Evolutionary conservation across 2,113 vertebrate genomes (phyloP), one percentile per base, ranked within the genome.

Genomic region (Echinops telfairi): DNA sequence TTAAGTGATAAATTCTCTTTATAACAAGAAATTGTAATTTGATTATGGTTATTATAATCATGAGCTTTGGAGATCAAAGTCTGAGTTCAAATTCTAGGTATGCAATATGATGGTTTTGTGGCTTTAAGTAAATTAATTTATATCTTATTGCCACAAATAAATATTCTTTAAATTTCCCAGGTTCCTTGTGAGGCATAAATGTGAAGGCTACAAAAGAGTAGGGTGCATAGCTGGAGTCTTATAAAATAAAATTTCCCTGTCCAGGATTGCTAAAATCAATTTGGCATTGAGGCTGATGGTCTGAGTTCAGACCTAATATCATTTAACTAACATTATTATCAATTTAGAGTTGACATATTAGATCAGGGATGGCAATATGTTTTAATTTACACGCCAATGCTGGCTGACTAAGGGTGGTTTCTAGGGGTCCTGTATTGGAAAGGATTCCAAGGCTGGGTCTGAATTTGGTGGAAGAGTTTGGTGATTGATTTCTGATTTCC

Each of bases 321-420:
- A 86, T 2, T 66, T 75, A 92, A 68, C 29, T 94, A 60, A 60
- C 90, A 87, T 87, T 58, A 92, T 87, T 83, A 79, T 53, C 71
- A 83, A 23, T 58, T 86, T 86, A 89, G 5, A 16, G 66, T 40
- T 83, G 38, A 86, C 23, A n/a, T 36, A 31, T n/a, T 60, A 83
- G 20, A 68, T 87, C 31, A 68, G 78, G n/a, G 17, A 58, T 92
- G 57, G 92, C 15, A 83, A 92, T 53, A 38, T 76, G 25, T 79
- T 94, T 73, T 40, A 79, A n/a, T 29, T 27, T 29, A 79, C 16
- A 27, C 47, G 25, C 33, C 83, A 75, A 66, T 66, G 29, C 16
- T 86, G 33, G 78, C 60, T 83, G 70, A 83, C 38, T 81, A 66
- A 12, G 43, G 89, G 75, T 86, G 64, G 66, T 10, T 86, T 95